phyloP scores from a whole-genome alignment of 2,888 invertebrate species.

The Ophion costatus region DNA sequence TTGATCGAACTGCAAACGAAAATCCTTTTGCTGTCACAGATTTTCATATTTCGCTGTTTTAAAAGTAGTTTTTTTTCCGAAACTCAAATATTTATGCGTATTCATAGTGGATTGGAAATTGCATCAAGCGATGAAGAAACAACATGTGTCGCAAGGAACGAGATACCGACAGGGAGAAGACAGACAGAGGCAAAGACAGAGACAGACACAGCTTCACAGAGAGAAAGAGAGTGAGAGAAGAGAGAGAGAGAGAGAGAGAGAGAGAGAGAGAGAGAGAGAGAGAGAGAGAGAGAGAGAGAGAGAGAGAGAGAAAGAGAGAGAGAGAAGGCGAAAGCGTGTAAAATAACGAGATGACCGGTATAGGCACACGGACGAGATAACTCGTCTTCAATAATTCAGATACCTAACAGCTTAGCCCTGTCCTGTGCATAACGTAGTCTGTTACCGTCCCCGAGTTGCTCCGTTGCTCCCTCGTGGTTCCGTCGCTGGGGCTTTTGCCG shows the following conservation, averaged over 20 bases:
- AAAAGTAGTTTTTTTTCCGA: no score
- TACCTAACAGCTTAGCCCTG: slow-evolving; percentile 84
- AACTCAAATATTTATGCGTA: no score
- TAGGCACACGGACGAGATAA: slow-evolving; percentile 82
- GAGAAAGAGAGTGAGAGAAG: not conserved
- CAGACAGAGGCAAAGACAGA: not conserved
- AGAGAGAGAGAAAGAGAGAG: slow-evolving; percentile 15
- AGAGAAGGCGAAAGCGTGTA: slow-evolving; percentile 72
- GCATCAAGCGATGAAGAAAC: no score
- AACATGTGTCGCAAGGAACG: not conserved
- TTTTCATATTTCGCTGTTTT: no score
- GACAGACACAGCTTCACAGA: not conserved
- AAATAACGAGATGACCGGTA: slow-evolving; percentile 82
- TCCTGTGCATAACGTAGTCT: slow-evolving; percentile 83
- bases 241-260: not conserved
- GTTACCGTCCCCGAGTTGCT: slow-evolving; percentile 66
- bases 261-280: not conserved
- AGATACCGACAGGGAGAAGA: not conserved
- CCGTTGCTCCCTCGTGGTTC: slow-evolving; percentile 64
- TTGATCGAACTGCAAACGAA: no score
- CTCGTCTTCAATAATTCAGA: slow-evolving; percentile 82
- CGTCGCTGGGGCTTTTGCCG: slow-evolving; percentile 48
- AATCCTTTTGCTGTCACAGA: no score
- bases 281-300: slow-evolving; percentile 1
- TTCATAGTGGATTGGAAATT: no score